Evolutionary conservation across 2,113 vertebrate species (phyloP).

Genomic region (Trogon melanurus): DNA sequence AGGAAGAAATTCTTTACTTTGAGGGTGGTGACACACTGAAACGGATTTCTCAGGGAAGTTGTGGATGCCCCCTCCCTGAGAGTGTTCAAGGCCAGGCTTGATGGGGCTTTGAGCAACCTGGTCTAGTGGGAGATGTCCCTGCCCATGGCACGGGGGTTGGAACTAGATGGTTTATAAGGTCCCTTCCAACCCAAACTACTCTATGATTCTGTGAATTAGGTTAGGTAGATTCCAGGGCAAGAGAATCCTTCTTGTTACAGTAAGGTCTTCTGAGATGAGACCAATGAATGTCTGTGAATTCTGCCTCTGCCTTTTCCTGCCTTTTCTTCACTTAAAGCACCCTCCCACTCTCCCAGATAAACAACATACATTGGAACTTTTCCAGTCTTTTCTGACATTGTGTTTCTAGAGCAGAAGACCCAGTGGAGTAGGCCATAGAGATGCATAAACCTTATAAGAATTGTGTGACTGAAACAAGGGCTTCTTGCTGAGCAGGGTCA

Average conservation of each 20-base stretch:
- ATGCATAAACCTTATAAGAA: not conserved
- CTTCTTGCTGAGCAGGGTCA: not conserved
- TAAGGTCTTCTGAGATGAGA: not conserved
- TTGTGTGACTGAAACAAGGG: not conserved
- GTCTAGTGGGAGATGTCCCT: too few species aligned
- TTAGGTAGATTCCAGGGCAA: not conserved
- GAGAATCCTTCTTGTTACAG: not conserved
- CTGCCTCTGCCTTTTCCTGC: not conserved
- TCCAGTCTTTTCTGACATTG: not conserved
- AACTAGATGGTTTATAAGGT: too few species aligned
- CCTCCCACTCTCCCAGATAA: not conserved
- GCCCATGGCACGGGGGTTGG: too few species aligned
- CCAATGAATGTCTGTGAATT: not conserved
- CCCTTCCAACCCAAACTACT: too few species aligned
- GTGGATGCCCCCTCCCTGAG: too few species aligned
- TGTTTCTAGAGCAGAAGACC: not conserved
- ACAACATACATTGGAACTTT: not conserved
- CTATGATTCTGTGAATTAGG: not conserved
- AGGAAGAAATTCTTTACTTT: too few species aligned
- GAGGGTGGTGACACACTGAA: too few species aligned
- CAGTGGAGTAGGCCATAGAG: not conserved
- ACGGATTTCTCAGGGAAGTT: too few species aligned
- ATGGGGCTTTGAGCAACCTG: too few species aligned
- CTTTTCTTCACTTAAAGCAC: not conserved
- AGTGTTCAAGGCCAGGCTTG: too few species aligned